Evolutionary conservation across 2,888 invertebrate genomes (phyloP), one percentile per base, ranked within the genome.

Genomic region (Caenorhabditis angaria): DNA sequence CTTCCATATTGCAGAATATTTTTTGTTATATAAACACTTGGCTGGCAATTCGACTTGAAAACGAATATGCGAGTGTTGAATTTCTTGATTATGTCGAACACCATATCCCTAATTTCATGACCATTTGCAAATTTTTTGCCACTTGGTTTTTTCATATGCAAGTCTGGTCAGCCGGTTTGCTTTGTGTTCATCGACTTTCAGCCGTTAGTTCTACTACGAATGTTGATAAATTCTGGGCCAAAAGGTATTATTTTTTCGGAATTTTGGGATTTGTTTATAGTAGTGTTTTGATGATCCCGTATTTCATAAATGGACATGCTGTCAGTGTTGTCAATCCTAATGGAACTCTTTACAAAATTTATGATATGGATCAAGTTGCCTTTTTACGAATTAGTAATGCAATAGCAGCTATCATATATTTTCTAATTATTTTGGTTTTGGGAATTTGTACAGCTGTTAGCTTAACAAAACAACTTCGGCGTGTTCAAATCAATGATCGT

Each of bases 1-100:
- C 14, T 35, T 35, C 8, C 14, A 10, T 14, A 35, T 35, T 48
- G 6, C 61, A 56, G 57, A 66, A 66, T 25, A 35, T 66, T 22
- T n/a, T 56, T 35, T 66, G 66, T 51, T 66, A 66, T 27, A n/a
- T 61, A 20, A 66, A 66, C 41, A 61, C 66, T 0, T 66, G 66
- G 66, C 25, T 35, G 5, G 12, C 2, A 14, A 29, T 32, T 18
- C 29, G 24, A 2, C 12, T 1, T 22, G n/a, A 20, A 32, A 28
- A 2, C 29, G 51, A 32, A 32, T 29, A 18, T 51, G 10, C 28
- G 50, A 12, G 20, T 51, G 1, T 41, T 53, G 18, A n/a, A 32
- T 32, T n/a, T 53, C 61, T 61, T 32, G 61, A 53, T n/a, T 25
- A 28, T 14, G 28, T 27, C 27, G 25, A 56, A 48, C 14, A 5